phyloP scores from a whole-genome alignment of 1,140 invertebrate genomes.

The Drosophila albomicans region DNA sequence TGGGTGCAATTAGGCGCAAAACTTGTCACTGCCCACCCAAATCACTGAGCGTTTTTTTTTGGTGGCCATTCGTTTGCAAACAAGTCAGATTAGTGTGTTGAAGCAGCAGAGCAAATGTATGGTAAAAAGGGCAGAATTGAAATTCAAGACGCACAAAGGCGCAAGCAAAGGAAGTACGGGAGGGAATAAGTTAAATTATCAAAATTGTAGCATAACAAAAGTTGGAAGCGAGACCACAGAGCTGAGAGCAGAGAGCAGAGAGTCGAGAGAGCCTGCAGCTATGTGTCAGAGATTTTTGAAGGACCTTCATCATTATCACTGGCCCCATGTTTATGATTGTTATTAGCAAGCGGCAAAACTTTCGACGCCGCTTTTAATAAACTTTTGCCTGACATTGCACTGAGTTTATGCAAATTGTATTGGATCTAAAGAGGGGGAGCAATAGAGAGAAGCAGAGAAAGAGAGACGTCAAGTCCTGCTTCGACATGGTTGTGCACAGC shows the following conservation, averaged over 20 bases:
- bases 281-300: slow-evolving; percentile 68
- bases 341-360: slow-evolving; percentile 60
- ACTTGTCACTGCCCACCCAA: slow-evolving; percentile 32
- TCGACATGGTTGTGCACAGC: slow-evolving; percentile 24
- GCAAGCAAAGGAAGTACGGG: slow-evolving; percentile 40
- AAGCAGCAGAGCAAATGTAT: neutral
- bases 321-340: slow-evolving; percentile 55
- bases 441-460: too few relatives aligned
- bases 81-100: slow-evolving; percentile 15
- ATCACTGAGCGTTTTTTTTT: slow-evolving; percentile 5
- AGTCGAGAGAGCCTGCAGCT: slow-evolving; percentile 45
- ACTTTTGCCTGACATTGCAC: slow-evolving; percentile 68
- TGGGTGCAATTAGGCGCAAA: slow-evolving; percentile 30
- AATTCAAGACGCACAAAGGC: slow-evolving; percentile 45
- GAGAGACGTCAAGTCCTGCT: neutral
- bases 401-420: slow-evolving; percentile 74
- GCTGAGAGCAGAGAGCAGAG: neutral
- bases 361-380: slow-evolving; percentile 72
- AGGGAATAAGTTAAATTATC: slow-evolving; percentile 55
- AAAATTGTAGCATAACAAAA: slow-evolving; percentile 66
- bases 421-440: slow-evolving; percentile 1
- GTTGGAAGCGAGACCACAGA: slow-evolving; percentile 14
- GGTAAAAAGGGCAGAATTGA: slow-evolving; percentile 49
- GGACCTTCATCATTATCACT: slow-evolving; percentile 67
- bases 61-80: neutral